These are phyloP conservation scores for Invenusta paracnida DNA, from an alignment of 2,888 invertebrate genomes.

Conservation along the genomic window DNA sequence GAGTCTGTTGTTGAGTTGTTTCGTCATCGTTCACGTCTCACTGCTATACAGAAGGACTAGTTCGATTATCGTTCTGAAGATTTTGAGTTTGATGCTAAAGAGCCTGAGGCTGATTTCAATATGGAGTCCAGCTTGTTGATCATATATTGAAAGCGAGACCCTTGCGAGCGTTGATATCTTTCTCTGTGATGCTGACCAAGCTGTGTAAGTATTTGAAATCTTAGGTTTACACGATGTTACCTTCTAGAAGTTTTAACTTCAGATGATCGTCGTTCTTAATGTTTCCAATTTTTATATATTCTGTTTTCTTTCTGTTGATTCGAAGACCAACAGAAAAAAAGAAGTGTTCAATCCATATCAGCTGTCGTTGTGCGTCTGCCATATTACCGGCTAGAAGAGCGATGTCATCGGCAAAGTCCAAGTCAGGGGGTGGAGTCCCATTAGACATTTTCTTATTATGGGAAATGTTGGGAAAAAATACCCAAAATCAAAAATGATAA, in stretches of 20 bases:
- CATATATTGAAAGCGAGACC: conserved; percentile 6
- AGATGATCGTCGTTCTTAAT: not conserved
- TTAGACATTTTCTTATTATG: too few species aligned
- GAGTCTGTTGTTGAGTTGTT: not conserved
- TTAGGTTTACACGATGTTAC: not conserved
- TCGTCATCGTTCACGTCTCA: conserved; percentile 11
- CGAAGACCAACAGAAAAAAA: not conserved
- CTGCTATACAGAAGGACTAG: not conserved
- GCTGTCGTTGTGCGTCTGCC: conserved; percentile 4
- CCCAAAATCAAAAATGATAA: too few species aligned
- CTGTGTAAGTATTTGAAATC: conserved; percentile 10
- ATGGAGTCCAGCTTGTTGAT: not conserved
- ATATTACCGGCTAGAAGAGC: not conserved
- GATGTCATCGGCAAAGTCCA: conserved; percentile 12
- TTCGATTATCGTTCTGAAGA: conserved; percentile 1
- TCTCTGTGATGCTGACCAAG: not conserved
- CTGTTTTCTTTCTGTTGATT: conserved; percentile 3
- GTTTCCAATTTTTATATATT: conserved; percentile 18
- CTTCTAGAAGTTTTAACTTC: conserved; percentile 15
- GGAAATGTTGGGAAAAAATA: too few species aligned
- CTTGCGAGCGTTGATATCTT: not conserved
- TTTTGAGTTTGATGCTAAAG: not conserved
- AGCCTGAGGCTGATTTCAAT: not conserved
- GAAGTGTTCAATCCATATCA: not conserved
- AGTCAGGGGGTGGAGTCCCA: too few species aligned